Conservation (phyloP, 37 sponge, comb jelly and placozoan genomes). For the Eunapius fragilis region DNA sequence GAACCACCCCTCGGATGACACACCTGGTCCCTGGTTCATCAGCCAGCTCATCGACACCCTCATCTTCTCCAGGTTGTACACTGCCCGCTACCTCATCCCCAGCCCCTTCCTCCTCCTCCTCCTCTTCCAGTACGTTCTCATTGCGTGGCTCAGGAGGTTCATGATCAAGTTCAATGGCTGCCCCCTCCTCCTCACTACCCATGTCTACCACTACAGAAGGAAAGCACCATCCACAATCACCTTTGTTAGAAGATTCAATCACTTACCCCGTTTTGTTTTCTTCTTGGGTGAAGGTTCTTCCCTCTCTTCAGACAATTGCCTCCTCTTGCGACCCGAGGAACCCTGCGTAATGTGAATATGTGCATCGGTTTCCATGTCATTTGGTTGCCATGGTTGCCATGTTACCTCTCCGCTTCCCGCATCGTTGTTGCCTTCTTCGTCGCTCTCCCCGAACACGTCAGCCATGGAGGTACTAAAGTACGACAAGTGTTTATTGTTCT, state of each 20-base stretch:
- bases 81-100: constrained; percentile 1
- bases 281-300: background rate
- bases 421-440: background rate
- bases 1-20: background rate
- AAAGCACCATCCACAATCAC: background rate
- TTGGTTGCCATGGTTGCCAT: too few species aligned
- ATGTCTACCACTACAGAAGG: background rate
- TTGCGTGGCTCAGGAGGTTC: background rate
- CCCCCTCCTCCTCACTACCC: constrained; percentile 20
- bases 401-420: background rate
- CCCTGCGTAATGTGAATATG: background rate
- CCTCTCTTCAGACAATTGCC: background rate
- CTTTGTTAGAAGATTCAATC: background rate
- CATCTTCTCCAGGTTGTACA: background rate
- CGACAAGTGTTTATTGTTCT: background rate
- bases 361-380: background rate
- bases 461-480: background rate
- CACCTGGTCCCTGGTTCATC: constrained; percentile 12
- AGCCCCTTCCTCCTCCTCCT: constrained; percentile 21
- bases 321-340: background rate
- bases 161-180: constrained; percentile 6
- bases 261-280: background rate
- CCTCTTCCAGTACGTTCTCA: too few species aligned
- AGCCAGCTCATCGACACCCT: constrained; percentile 35
- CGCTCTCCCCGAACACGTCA: background rate